Evolutionary conservation across 2,113 vertebrate genomes (phyloP).

Genomic region (Coregonus clupeaformis): DNA sequence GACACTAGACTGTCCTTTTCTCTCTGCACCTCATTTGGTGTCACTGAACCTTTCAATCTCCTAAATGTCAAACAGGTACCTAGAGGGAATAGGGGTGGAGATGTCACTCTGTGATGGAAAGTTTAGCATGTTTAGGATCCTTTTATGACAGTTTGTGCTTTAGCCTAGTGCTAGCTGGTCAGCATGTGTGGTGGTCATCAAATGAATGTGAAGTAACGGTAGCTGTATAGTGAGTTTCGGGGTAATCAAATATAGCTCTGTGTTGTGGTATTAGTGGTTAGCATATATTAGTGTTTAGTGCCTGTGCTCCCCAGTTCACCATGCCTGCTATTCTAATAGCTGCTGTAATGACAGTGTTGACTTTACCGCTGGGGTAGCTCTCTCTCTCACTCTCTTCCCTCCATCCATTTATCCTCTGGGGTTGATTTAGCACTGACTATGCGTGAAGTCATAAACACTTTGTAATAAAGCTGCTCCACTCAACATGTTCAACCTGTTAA

Average conservation of each 20-base stretch:
- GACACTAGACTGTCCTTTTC: too few relatives aligned
- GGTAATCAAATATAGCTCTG: not conserved
- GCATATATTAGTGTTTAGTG: not conserved
- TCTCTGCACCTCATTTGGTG: not conserved
- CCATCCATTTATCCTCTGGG: constrained; percentile 16
- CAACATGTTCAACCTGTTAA: constrained; percentile 24
- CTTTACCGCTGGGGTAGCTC: constrained; percentile 52
- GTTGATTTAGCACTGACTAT: not conserved
- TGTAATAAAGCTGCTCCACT: constrained; percentile 2
- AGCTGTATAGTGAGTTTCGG: too few relatives aligned
- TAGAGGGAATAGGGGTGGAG: not conserved
- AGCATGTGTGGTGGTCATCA: too few relatives aligned
- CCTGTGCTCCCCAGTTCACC: constrained; percentile 42
- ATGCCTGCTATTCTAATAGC: constrained; percentile 53
- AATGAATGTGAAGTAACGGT: too few relatives aligned
- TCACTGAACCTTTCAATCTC: not conserved
- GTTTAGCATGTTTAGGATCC: not conserved
- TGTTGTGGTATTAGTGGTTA: not conserved
- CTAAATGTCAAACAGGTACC: not conserved
- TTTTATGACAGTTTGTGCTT: not conserved
- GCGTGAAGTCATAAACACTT: constrained; percentile 9
- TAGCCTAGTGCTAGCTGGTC: not conserved
- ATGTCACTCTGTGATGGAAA: not conserved
- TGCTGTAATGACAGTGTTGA: constrained; percentile 57
- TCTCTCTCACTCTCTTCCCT: constrained; percentile 26